Evolutionary conservation across 2,113 vertebrate genomes (phyloP), one percentile per base, ranked within the genome.

Genomic region (Acinonyx jubatus): DNA sequence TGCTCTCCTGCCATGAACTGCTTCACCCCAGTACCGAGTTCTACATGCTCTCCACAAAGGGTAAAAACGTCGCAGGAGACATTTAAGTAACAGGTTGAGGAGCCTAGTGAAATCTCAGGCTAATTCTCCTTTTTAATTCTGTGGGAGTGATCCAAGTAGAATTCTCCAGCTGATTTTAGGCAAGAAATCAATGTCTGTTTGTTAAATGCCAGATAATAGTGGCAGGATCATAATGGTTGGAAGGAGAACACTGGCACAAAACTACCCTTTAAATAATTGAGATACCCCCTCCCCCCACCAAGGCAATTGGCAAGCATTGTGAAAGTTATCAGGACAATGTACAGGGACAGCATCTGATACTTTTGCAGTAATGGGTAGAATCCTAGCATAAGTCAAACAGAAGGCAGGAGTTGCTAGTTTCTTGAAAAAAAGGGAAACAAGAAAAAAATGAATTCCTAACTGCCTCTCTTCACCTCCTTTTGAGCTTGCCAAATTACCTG

Each of bases 111-210:
- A 94, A 95, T 95, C 78, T 91, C 74, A 5, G 73, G 81, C 90
- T 91, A 95, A 96, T 87, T 88, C 69, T 76, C 69, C 96, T 94
- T 95, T 95, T 79, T 61, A 68, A 96, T 95, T 95, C 81, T 97
- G 90, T 15, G 11, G 1, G 29, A 89, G 74, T 65, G 55, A 92
- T 96, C 83, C 90, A 90, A 81, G 87, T 88, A 92, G 41, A 98
- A 97, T 88, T 91, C 36, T 83, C 91, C 61, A 83, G 90, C 65
- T 96, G 73, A 97, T 97, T 95, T 97, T 81, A 96, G 95, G 92
- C 95, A 96, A 97, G 92, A 94, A 96, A 95, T 98, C 94, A 94
- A 94, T 94, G 91, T 87, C 83, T 88, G 92, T 94, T 80, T 96
- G 95, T 96, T 90, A 96, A 95, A 80, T 97, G 65, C 3, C 61